Conservation (phyloP, 2,888 invertebrate genomes). For the Mimas tiliae region DNA sequence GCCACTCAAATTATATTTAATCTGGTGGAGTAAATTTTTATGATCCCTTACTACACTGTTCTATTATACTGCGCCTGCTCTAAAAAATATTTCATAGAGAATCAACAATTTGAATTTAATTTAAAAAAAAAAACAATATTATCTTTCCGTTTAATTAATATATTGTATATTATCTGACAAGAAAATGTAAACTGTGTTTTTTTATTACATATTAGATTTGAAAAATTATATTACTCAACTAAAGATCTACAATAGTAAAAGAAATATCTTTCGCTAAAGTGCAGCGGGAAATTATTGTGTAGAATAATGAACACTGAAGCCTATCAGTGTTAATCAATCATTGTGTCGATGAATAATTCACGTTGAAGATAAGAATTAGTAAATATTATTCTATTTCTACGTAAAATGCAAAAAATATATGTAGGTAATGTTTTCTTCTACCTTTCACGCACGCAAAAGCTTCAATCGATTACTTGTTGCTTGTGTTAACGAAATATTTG, state of each 20-base stretch:
- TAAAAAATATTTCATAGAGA: neutral
- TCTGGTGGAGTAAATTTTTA: neutral
- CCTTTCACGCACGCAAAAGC: no score
- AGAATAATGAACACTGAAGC: neutral
- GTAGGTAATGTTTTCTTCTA: neutral
- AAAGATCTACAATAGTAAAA: no score
- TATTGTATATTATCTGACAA: no score
- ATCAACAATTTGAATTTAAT: neutral
- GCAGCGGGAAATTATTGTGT: no score
- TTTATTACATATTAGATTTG: no score
- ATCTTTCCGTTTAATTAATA: no score
- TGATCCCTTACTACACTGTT: neutral
- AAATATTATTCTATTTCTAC: no score
- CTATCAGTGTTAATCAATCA: neutral
- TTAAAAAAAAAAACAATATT: neutral
- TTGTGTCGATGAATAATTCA: neutral
- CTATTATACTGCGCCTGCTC: neutral
- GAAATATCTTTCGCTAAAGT: no score
- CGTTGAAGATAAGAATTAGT: neutral
- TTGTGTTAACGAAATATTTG: neutral
- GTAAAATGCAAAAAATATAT: no score
- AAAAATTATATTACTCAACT: no score
- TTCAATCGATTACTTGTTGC: neutral
- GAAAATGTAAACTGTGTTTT: no score
- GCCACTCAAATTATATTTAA: neutral